Evolutionary conservation across 2,888 invertebrate species (phyloP), one percentile per base, ranked within the genome.

Genomic region (Aporophyla nigra): DNA sequence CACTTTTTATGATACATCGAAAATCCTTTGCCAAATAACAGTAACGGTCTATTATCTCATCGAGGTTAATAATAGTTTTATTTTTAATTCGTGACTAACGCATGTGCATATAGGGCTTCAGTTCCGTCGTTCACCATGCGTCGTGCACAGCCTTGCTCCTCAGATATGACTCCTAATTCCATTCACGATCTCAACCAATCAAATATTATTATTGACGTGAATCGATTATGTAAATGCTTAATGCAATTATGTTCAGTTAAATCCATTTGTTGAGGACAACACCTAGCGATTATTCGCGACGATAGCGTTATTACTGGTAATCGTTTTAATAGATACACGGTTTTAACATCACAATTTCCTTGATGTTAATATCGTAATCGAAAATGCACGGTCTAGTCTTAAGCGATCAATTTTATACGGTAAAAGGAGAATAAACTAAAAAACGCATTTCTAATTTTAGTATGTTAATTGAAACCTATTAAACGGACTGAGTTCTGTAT

Each of bases 131-230:
- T 88, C 67, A 71, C 82, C 84, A 83, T 78, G 79, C 88, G 78
- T 92, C 91, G 92, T 92, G 91, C 74, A 66, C 86, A 90, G 89
- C 90, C 91, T 93, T 90, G 90, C 82, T 86, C 65, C 73, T 88
- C 83, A 85, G 88, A 89, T 90, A 90, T 89, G 88, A 89, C 84
- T 86, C 80, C 87, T 88, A 88, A 89, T 89, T 87, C 88, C 79
- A 86, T 87, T 84, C 90, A 91, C 90, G 91, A 90, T 87, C 70
- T 81, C 63, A 79, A 77, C 81, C 82, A 89, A 90, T 90, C 86
- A 87, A 89, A 88, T 83, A 83, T 85, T 84, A 86, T 86, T 87
- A 85, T 85, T 81, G 78, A 88, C 79, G 85, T 74, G 70, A 81
- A 84, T 83, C 78, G 78, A 82, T 87, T 87, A 90, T 81, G 19